A percentile compares a stretch with the other conserved stretches of the same genome.
These are phyloP conservation scores for Orgyia antiqua DNA, from an alignment of 2,888 invertebrate species.

Conservation along the genomic window DNA sequence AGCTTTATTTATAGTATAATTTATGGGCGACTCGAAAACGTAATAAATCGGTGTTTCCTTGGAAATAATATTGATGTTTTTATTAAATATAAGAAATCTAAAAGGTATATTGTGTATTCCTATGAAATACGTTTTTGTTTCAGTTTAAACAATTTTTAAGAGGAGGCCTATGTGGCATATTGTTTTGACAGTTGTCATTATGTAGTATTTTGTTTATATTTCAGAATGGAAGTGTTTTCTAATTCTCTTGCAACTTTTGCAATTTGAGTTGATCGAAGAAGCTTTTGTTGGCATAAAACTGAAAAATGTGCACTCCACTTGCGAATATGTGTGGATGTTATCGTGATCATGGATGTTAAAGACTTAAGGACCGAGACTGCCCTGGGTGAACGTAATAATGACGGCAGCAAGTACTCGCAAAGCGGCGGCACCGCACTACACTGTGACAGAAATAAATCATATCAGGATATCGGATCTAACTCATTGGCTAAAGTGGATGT, in stretches of 20 bases:
- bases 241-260: slow-evolving; percentile 28
- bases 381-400: slow-evolving; percentile 54
- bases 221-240: slow-evolving; percentile 56
- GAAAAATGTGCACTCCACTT: slow-evolving; percentile 49
- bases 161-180: slow-evolving; percentile 64
- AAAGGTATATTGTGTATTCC: slow-evolving; percentile 35
- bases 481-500: slow-evolving; percentile 62
- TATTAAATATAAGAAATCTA: slow-evolving; percentile 32
- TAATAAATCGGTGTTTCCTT: slow-evolving; percentile 74
- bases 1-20: slow-evolving; percentile 30
- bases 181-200: slow-evolving; percentile 73
- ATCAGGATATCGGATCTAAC: slow-evolving; percentile 58
- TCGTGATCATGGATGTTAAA: slow-evolving; percentile 68
- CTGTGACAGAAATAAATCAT: slow-evolving; percentile 54
- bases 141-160: slow-evolving; percentile 11
- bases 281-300: slow-evolving; percentile 19
- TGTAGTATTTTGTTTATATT: slow-evolving; percentile 71
- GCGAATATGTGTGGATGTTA: slow-evolving; percentile 39
- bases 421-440: slow-evolving; percentile 43
- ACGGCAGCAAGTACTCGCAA: slow-evolving; percentile 61
- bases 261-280: slow-evolving; percentile 22
- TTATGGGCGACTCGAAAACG: slow-evolving; percentile 56
- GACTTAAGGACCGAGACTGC: slow-evolving; percentile 56
- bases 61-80: slow-evolving; percentile 73
- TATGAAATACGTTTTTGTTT: background rate